A percentile compares a stretch with the other conserved stretches of the same genome.
phyloP scores from a whole-genome alignment of 2,888 invertebrate genomes.

The Aphidoletes aphidimyza region DNA sequence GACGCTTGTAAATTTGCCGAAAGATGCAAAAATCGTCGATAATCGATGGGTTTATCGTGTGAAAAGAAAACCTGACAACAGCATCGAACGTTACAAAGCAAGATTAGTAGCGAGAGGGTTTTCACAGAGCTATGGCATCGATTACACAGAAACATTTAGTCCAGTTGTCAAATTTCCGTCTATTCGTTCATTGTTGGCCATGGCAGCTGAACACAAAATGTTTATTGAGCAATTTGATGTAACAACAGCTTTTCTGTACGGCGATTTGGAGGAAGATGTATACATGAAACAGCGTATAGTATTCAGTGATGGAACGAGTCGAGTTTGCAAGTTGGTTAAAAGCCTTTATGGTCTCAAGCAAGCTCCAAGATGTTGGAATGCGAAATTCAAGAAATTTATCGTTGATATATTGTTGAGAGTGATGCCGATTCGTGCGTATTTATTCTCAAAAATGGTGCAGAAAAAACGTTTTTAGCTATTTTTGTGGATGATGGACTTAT shows the following conservation, averaged over 20 bases:
- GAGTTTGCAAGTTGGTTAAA: constrained; percentile 57
- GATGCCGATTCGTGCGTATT: constrained; percentile 55
- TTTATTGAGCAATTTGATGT: constrained; percentile 55
- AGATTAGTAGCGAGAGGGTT: constrained; percentile 56
- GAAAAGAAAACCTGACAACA: constrained; percentile 55
- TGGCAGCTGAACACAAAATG: constrained; percentile 55
- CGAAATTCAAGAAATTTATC: background rate
- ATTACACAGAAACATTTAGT: constrained; percentile 55
- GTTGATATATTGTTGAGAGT: background rate
- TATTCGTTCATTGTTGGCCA: constrained; percentile 55
- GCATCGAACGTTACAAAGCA: constrained; percentile 56
- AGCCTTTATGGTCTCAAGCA: constrained; percentile 57
- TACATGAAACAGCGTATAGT: constrained; percentile 55
- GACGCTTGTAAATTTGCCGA: constrained; percentile 24
- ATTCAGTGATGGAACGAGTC: constrained; percentile 54
- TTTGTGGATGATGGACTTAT: constrained; percentile 56
- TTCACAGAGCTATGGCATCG: constrained; percentile 2
- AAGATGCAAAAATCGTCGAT: constrained; percentile 52
- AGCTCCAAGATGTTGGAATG: constrained; percentile 54
- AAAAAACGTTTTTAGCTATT: constrained; percentile 55
- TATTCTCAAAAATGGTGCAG: background rate
- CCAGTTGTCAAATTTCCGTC: constrained; percentile 55
- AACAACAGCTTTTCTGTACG: constrained; percentile 53
- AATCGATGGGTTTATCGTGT: constrained; percentile 57
- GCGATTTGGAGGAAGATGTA: constrained; percentile 53